Conservation (phyloP, 1,140 invertebrate species). For the Camponotus vicinus region DNA sequence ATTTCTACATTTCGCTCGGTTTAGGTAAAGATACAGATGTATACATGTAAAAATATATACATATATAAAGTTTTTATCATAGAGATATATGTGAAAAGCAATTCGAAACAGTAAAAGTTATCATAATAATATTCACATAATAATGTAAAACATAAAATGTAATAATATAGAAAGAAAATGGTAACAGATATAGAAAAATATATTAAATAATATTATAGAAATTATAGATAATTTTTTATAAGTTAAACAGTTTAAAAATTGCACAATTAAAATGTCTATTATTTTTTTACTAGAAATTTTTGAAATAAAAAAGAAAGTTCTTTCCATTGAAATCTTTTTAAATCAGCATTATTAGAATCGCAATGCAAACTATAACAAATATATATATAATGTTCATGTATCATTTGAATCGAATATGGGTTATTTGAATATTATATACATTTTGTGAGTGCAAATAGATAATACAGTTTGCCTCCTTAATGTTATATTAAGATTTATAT, state of each 20-base stretch:
- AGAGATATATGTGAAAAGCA: no score
- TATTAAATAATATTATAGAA: background rate
- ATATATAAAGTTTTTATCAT: no score
- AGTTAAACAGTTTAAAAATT: background rate
- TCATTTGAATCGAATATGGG: background rate
- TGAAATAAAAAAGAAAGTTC: background rate
- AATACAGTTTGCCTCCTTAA: conserved; percentile 9
- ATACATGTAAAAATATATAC: no score
- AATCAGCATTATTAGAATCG: background rate
- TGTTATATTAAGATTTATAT: background rate
- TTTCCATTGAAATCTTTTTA: background rate
- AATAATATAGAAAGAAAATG: background rate
- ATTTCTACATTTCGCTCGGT: background rate
- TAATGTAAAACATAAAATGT: background rate
- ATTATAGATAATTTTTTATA: background rate
- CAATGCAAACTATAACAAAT: background rate
- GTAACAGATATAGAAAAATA: background rate
- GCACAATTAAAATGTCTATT: background rate
- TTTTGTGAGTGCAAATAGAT: background rate
- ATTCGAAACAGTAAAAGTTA: background rate
- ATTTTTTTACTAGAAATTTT: background rate
- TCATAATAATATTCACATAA: background rate
- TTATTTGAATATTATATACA: background rate
- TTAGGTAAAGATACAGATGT: background rate
- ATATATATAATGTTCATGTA: background rate